Evolutionary conservation across 2,113 vertebrate genomes (phyloP), one percentile per base, ranked within the genome.

Genomic region (Columba livia): DNA sequence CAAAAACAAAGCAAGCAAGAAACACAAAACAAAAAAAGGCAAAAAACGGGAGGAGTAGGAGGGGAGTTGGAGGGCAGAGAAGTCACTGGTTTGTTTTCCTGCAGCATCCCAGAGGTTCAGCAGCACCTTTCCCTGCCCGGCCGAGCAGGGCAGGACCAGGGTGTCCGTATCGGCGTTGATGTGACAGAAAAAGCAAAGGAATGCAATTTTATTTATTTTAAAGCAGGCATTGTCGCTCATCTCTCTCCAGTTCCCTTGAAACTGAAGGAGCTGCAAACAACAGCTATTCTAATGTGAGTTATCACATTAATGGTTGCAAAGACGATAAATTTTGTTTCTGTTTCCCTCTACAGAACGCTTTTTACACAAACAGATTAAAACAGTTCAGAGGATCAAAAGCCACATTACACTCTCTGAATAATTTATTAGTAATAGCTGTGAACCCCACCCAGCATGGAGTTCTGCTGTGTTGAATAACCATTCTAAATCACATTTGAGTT

Each of bases 161-260:
- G 40, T 12, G 12, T 5, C 40, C 40, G 0, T 12, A 11, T 50
- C 0, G 0, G 18, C 50, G 19, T 8, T 0, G 0, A 56, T 23
- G 32, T 61, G n/a, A 40, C 10, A 31, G 44, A 3, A 8, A 54
- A 40, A n/a, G 17, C 34, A n/a, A 12, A 1, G 0, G 67, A 65
- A 48, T 0, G 0, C 3, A 29, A 2, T 5, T 56, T 25, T 47
- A 10, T 60, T 57, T 44, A 7, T 58, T 89, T 78, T 38, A 34
- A 56, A 81, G 34, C 10, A 58, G 28, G 31, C 25, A 5, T 2
- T 54, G 61, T 26, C 0, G 0, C 20, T 88, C 12, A 12, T 14
- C 20, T 71, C 3, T 0, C 20, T 72, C 29, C 34, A 42, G 14
- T 38, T 56, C 58, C 13, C 21, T 28, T 48, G 17, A 57, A 69